A percentile compares a stretch with the other conserved stretches of the same genome.
phyloP scores from a whole-genome alignment of 2,797 vertebrate genomes.

The Holocentrus rufus region DNA sequence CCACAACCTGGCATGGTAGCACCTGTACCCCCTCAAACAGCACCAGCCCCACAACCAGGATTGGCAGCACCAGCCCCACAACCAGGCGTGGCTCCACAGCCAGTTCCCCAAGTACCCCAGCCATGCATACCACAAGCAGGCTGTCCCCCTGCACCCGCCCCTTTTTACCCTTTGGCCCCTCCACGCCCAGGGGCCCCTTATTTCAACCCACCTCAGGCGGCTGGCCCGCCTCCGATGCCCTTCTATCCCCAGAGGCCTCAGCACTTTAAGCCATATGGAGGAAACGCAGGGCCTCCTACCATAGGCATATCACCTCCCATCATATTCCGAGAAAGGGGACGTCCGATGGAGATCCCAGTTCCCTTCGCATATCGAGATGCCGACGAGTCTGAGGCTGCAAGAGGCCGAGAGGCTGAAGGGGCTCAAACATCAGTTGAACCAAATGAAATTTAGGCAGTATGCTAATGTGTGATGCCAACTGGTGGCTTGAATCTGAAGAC shows the following conservation, averaged over 20 bases:
- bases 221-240: not conserved
- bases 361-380: too few relatives aligned
- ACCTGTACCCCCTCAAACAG: not conserved
- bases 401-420: not conserved
- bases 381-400: not conserved
- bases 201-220: not conserved
- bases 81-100: not conserved
- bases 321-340: conserved; percentile 16
- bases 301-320: conserved; percentile 18
- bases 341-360: not conserved
- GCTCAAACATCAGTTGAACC: not conserved
- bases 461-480: too few relatives aligned
- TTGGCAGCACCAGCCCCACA: not conserved
- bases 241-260: not conserved
- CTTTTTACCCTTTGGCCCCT: not conserved
- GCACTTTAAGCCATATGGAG: not conserved
- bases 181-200: not conserved
- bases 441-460: not conserved
- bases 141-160: not conserved
- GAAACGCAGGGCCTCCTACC: not conserved
- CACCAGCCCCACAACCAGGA: not conserved
- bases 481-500: too few relatives aligned
- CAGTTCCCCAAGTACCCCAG: too few relatives aligned
- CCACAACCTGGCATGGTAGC: too few relatives aligned
- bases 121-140: too few relatives aligned